Evolutionary conservation across 2,888 invertebrate species (phyloP).

Genomic region (Ochlodes sylvanus): DNA sequence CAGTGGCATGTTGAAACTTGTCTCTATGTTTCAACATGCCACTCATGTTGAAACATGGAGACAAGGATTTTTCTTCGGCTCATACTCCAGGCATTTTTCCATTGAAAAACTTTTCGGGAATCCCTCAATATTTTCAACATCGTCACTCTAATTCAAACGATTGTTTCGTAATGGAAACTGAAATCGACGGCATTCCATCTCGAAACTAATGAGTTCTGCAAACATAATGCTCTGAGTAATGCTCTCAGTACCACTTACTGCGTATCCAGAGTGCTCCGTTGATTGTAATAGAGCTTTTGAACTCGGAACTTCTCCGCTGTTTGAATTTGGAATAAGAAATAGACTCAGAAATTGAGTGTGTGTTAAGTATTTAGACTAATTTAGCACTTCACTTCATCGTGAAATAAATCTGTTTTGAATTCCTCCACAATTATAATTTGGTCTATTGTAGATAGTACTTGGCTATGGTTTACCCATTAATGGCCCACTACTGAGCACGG

Average conservation of each 20-base stretch:
- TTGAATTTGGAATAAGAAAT: conserved; percentile 6
- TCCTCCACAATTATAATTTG: too few species aligned
- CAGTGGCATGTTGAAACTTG: too few species aligned
- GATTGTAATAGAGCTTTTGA: conserved; percentile 4
- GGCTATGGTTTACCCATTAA: too few species aligned
- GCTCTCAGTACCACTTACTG: conserved; percentile 10
- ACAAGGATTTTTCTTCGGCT: too few species aligned
- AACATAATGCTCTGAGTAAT: conserved; percentile 11
- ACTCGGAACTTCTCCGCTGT: neutral
- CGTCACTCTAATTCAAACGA: conserved; percentile 2
- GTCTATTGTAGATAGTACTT: too few species aligned
- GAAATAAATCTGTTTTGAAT: too few species aligned
- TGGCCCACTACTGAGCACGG: too few species aligned
- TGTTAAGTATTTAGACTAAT: neutral
- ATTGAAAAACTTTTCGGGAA: neutral
- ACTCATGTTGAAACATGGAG: too few species aligned
- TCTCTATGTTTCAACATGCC: too few species aligned
- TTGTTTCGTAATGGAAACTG: conserved; percentile 22
- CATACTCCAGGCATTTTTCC: too few species aligned
- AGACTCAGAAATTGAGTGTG: neutral
- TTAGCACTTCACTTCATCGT: too few species aligned
- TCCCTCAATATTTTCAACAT: neutral
- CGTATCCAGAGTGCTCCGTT: conserved; percentile 3
- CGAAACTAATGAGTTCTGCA: conserved; percentile 20
- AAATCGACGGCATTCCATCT: conserved; percentile 27